Evolutionary conservation across 2,113 vertebrate species (phyloP).

Genomic region (Phrynocephalus versicolor): DNA sequence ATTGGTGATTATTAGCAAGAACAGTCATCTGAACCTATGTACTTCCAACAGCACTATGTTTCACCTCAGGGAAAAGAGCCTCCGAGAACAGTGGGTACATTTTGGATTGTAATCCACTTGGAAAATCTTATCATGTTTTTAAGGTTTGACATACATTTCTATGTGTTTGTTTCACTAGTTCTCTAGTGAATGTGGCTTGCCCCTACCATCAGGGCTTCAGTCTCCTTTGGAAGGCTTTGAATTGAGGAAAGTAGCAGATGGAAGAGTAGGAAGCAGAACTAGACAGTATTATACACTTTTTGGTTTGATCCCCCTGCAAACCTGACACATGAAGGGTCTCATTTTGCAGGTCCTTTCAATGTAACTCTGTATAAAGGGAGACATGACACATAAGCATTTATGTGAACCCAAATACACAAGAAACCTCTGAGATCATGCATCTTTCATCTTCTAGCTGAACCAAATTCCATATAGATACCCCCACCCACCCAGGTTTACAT

Average conservation of each 20-base stretch:
- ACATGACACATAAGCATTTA: background rate
- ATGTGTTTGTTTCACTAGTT: conserved; percentile 14
- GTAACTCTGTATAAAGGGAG: background rate
- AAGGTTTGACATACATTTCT: conserved; percentile 1
- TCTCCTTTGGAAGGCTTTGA: conserved; percentile 6
- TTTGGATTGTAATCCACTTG: background rate
- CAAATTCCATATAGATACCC: background rate
- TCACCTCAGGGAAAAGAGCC: background rate
- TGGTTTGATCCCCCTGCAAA: background rate
- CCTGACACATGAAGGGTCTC: background rate
- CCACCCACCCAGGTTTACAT: background rate
- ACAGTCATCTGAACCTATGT: background rate
- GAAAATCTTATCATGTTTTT: conserved; percentile 4
- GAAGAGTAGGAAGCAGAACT: conserved; percentile 13
- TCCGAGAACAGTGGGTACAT: background rate
- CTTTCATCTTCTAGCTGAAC: background rate
- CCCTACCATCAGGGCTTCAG: background rate
- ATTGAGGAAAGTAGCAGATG: background rate
- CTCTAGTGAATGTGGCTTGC: background rate
- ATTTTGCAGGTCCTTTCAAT: background rate
- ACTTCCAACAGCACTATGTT: background rate
- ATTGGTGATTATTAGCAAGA: background rate
- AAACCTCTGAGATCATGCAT: background rate
- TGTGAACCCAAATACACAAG: background rate
- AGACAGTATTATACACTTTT: background rate